Conservation (phyloP, 2,113 vertebrate genomes). For the Tetrax tetrax region DNA sequence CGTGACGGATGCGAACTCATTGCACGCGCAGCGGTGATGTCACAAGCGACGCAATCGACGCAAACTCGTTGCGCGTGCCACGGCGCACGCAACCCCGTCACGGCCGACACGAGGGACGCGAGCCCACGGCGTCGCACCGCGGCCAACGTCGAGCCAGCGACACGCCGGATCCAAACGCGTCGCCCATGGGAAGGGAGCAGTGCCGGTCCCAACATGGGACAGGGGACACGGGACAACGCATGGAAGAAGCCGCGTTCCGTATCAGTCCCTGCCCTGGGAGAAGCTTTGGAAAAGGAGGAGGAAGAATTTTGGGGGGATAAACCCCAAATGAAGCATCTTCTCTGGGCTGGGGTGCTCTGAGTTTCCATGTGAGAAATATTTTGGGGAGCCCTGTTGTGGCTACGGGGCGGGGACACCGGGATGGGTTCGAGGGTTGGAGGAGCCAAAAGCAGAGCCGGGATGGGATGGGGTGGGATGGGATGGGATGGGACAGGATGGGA, state of each 20-base stretch:
- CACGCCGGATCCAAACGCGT: too few relatives aligned
- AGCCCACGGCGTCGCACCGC: too few relatives aligned
- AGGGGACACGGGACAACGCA: too few relatives aligned
- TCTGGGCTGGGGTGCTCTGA: not conserved
- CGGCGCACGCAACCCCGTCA: too few relatives aligned
- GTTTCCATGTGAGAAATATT: not conserved
- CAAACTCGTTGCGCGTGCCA: not conserved
- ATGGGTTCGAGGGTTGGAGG: not conserved
- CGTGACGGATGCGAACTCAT: not conserved
- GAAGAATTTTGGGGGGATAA: not conserved
- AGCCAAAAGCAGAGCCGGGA: not conserved
- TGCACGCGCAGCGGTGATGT: rapidly evolving
- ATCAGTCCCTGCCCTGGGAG: not conserved
- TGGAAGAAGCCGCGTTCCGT: too few relatives aligned
- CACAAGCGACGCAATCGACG: not conserved
- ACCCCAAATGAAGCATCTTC: not conserved
- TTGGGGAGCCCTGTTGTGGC: rapidly evolving
- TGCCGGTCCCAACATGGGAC: too few relatives aligned
- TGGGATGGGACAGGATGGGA: not conserved
- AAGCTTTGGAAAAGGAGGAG: not conserved
- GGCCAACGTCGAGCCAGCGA: too few relatives aligned
- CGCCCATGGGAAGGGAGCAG: too few relatives aligned
- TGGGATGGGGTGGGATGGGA: too few relatives aligned
- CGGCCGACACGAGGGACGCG: too few relatives aligned
- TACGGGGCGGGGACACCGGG: rapidly evolving